Conservation (phyloP, 2,113 vertebrate species). For the Oncorhynchus keta region DNA sequence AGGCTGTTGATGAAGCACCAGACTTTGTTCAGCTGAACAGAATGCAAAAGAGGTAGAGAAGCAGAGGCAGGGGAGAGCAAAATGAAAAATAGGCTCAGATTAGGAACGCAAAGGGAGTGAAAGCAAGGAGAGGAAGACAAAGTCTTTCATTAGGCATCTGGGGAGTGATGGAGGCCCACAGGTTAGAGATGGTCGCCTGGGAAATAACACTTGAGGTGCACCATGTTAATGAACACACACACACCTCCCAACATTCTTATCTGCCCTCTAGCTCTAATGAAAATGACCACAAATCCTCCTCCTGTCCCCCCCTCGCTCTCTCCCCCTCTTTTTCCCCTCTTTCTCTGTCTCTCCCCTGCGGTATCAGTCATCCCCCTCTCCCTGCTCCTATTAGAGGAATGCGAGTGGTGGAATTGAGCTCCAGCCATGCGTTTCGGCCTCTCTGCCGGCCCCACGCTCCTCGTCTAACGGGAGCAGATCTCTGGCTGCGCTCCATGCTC, state of each 20-base stretch:
- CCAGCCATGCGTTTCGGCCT: constrained; percentile 17
- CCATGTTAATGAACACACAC: no score
- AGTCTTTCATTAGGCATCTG: neutral
- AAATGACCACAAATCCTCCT: constrained; percentile 17
- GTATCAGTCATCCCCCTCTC: neutral
- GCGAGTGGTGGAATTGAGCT: constrained; percentile 26
- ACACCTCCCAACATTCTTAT: no score
- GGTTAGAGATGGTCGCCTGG: no score
- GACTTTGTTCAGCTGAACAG: no score
- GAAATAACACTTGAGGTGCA: no score
- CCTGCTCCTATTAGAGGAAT: neutral
- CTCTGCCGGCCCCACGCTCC: neutral
- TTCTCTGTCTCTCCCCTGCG: neutral
- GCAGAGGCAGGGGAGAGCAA: neutral
- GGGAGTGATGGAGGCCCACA: no score
- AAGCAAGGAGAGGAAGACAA: neutral
- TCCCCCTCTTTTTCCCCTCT: neutral
- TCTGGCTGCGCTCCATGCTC: no score
- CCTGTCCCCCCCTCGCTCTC: neutral
- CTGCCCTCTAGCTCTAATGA: neutral
- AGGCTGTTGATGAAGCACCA: no score
- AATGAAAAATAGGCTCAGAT: neutral
- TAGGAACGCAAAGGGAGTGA: constrained; percentile 1
- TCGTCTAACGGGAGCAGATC: neutral
- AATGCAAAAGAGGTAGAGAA: neutral